Evolutionary conservation across 2,888 invertebrate genomes (phyloP), one percentile per base, ranked within the genome.

Genomic region (Hymenopus coronatus): DNA sequence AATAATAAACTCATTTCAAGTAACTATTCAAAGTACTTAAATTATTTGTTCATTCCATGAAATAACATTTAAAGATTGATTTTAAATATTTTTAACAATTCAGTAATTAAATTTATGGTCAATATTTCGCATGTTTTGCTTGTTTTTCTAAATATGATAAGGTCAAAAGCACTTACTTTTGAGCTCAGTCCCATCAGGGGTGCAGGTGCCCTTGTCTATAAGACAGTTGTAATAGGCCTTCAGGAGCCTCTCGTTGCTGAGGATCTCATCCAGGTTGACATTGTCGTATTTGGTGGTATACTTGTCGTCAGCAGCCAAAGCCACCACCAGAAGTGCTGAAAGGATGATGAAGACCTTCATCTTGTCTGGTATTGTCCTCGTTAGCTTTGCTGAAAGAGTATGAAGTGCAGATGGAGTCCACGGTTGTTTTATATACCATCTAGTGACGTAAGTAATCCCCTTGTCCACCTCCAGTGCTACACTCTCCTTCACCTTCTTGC

Each of bases 141-240:
- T 40, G 3, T 40, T 40, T 40, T 40, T 7, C 40, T 40, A 12
- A 9, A 40, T 6, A 40, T 12, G 40, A 40, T 40, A 12, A 40
- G 12, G 1, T 0, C 40, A 81, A 70, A 25, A 28, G 6, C 25
- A 96, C 96, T 96, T 93, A 97, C 97, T 94, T 94, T 95, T 96
- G 89, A 97, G 93, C 90, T 95, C 96, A 91, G 95, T 94, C 91
- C 96, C 96, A 93, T 96, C 96, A 40, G 89, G 83, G 9, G 85
- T 88, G 88, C 89, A 89, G n/a, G 15, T 28, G 0, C 85, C 84
- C 96, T 94, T 94, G 91, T 94, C 95, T 89, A 96, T 93, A 88
- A 97, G 93, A 92, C 97, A 97, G 89, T 95, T 95, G 91, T 96
- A 95, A 93, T 97, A 97, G 92, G 96, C 95, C 90, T 94, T 95